phyloP scores from a whole-genome alignment of 2,888 invertebrate species.

The Clusia tigrina region DNA sequence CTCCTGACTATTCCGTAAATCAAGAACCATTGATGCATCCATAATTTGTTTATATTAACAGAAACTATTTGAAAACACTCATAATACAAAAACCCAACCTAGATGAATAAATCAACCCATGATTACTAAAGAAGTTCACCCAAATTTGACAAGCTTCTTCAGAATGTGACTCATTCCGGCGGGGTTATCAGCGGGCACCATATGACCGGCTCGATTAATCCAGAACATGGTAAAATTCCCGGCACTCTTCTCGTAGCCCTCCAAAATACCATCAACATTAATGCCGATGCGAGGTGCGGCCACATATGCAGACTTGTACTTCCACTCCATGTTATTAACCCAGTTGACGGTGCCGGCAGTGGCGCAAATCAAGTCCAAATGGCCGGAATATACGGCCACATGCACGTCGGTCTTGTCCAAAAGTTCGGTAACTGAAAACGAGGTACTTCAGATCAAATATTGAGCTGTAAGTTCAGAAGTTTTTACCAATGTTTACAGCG shows the following conservation, averaged over 20 bases:
- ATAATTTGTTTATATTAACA: no score
- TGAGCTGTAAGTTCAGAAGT: not conserved
- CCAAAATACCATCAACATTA: conserved; percentile 70
- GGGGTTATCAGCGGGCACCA: conserved; percentile 76
- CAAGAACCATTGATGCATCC: no score
- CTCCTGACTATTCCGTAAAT: no score
- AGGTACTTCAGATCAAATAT: not conserved
- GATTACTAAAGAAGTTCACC: no score
- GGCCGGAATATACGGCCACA: conserved; percentile 78
- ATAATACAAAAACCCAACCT: no score
- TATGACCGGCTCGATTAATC: conserved; percentile 63
- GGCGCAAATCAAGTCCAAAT: conserved; percentile 84
- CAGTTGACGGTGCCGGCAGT: conserved; percentile 80
- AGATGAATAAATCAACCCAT: no score
- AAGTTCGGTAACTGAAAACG: conserved; percentile 72
- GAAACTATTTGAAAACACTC: no score
- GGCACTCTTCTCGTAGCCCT: conserved; percentile 76
- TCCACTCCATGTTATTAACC: conserved; percentile 77
- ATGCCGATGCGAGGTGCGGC: conserved; percentile 68
- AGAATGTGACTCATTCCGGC: conserved; percentile 74
- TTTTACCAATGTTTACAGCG: conserved; percentile 72
- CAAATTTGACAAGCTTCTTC: conserved; percentile 58
- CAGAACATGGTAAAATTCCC: conserved; percentile 64
- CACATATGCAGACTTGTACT: conserved; percentile 69
- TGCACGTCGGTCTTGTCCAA: conserved; percentile 74